Conservation (phyloP, 2,797 vertebrate species). For the Graptemys geographica region DNA sequence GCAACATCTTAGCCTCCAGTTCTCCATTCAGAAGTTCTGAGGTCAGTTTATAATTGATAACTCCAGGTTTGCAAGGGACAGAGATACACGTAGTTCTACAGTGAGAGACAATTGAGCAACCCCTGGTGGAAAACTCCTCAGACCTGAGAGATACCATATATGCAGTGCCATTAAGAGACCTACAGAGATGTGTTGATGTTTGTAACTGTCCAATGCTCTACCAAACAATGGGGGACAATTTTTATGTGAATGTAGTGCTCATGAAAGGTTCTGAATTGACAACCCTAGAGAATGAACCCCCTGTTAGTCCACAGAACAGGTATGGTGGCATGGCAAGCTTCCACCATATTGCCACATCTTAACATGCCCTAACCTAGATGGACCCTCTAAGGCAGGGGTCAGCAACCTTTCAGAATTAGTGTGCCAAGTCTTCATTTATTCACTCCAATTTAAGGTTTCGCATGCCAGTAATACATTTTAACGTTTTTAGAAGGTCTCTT, state of each 20-base stretch:
- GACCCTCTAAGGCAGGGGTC: background rate
- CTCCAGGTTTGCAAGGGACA: background rate
- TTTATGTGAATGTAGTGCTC: background rate
- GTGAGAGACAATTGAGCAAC: conserved; percentile 27
- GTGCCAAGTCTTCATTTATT: too few species aligned
- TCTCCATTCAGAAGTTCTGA: background rate
- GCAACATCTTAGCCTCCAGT: background rate
- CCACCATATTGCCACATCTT: background rate
- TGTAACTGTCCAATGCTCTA: background rate
- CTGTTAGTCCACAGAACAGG: background rate
- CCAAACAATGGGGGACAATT: background rate
- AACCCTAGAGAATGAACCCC: background rate
- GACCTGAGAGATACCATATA: background rate
- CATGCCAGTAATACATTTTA: too few species aligned
- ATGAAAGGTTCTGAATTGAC: background rate
- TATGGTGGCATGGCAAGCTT: background rate
- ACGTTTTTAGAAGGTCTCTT: too few species aligned
- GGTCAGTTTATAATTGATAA: background rate
- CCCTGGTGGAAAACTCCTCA: background rate
- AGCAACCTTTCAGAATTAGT: too few species aligned
- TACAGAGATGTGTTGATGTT: background rate
- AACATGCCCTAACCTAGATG: background rate
- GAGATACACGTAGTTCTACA: conserved; percentile 34
- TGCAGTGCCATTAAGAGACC: conserved; percentile 6
- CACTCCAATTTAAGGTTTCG: too few species aligned